Base-by-base conservation (phyloP, 2,797 vertebrate genomes). In the Chelidonichthys spinosus region DNA sequence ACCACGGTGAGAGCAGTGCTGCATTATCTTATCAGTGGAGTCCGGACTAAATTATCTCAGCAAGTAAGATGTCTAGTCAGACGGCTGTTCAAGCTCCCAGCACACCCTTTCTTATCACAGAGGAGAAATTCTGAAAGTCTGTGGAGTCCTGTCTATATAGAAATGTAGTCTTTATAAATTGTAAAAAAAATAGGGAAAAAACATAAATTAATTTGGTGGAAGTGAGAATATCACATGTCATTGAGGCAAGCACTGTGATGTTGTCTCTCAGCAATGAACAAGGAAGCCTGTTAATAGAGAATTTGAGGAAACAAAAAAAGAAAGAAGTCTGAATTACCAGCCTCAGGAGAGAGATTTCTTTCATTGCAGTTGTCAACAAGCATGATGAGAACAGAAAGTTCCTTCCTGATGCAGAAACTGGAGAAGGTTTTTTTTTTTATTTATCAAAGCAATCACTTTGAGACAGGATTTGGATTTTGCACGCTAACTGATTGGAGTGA, bases 21-120 rank as follows among this genome's bases (percentile, higher is more conserved):
- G 55, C 18, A 7, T 61, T 78, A 86, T 90, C 84, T 84, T 79
- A 90, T 92, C 88, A 76, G 74, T 44, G 47, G 58, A 69, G 25
- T 68, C 14, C 18, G 52, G 73, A 78, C 50, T 18, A 69, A 66
- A 76, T 72, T 78, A 86, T 84, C 79, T 78, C 66, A 67, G 75
- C 60, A 62, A 74, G 81, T 64, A 43, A 56, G 70, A 66, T 0
- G 33, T 53, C 33, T 58, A 63, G 52, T 58, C 50, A 15, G 61
- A 63, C 42, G 1, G n/a, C 82, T 91, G 84, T 32, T 75, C 17
- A 84, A 43, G 32, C 79, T 90, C 72, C 15, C 7, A 4, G 81
- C 68, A 81, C 89, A 89, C 88, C 74, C 79, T 43, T 15, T 63
- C 40, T 79, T 83, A 82, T 85, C 81, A 72, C 25, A 47, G 40